A percentile compares a stretch with the other conserved stretches of the same genome.
Conservation (phyloP, 2,113 vertebrate genomes). For the Carassius gibelio region DNA sequence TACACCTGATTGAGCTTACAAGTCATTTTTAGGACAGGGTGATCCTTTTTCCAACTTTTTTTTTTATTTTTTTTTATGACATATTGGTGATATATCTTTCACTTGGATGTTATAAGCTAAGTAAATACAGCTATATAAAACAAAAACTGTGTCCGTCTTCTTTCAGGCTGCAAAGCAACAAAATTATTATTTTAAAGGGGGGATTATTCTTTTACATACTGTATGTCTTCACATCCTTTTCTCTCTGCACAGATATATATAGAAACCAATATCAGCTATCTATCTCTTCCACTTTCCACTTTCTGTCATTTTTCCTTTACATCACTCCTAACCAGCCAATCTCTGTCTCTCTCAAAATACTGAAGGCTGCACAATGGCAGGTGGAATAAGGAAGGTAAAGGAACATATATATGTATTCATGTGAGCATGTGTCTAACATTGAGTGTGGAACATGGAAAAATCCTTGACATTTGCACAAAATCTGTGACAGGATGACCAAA, state of each 20-base stretch:
- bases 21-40: no score
- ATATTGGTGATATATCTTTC: no score
- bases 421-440: background rate
- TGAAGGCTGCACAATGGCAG: background rate
- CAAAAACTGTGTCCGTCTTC: no score
- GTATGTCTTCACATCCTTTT: constrained; percentile 15
- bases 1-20: no score
- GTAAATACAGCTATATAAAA: no score
- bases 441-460: background rate
- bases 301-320: constrained; percentile 13
- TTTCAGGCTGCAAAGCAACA: no score
- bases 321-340: constrained; percentile 14
- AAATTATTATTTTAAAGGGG: no score
- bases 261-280: background rate
- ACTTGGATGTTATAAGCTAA: no score
- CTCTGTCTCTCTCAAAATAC: background rate
- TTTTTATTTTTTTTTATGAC: no score
- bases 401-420: background rate
- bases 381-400: background rate
- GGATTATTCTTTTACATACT: no score
- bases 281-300: background rate
- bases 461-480: background rate
- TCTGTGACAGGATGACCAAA: background rate
- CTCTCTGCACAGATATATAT: background rate
- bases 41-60: no score